phyloP scores from a whole-genome alignment of 2,797 vertebrate species.

The Alfaro cultratus region DNA sequence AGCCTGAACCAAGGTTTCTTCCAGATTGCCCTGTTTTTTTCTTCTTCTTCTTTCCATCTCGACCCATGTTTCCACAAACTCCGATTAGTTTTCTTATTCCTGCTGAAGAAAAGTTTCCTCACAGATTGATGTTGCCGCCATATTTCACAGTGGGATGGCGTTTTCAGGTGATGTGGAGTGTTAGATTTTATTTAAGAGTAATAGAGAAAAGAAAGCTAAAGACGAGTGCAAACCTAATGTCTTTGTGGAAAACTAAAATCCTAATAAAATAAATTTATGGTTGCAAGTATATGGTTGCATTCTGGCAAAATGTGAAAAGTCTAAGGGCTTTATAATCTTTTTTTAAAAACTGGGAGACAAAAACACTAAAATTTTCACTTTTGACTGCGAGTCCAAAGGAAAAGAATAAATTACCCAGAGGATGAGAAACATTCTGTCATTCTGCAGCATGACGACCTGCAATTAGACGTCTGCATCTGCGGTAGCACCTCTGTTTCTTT shows the following conservation, averaged over 20 bases:
- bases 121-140: neutral
- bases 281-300: neutral
- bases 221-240: neutral
- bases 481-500: neutral
- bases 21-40: neutral
- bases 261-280: neutral
- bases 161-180: neutral
- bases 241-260: neutral
- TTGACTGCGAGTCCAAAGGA: neutral
- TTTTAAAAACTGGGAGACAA: neutral
- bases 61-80: neutral
- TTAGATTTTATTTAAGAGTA: neutral
- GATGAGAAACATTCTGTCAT: neutral
- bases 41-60: neutral
- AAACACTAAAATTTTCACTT: neutral
- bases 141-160: neutral
- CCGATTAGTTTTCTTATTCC: neutral
- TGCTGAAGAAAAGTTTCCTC: neutral
- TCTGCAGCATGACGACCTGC: neutral
- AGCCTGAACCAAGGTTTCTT: neutral
- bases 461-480: neutral
- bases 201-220: neutral
- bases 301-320: neutral
- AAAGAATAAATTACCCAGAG: neutral
- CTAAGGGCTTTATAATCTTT: neutral